Evolutionary conservation across 1,140 invertebrate genomes (phyloP).

Genomic region (Agrypnia vestita): DNA sequence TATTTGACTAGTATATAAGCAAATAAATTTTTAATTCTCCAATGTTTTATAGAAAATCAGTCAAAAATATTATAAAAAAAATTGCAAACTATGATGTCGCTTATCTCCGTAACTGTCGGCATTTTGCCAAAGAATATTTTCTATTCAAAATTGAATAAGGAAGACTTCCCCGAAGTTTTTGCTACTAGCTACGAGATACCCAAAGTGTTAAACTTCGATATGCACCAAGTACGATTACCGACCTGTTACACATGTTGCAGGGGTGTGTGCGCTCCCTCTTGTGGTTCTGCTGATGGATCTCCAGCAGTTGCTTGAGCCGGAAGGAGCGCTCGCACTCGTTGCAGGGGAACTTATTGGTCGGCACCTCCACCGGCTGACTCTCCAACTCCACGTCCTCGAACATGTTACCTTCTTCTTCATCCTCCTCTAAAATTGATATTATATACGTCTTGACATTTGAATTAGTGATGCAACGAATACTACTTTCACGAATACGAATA

Average conservation of each 20-base stretch:
- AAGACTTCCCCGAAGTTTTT: no score
- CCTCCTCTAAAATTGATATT: constrained; percentile 6
- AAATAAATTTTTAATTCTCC: no score
- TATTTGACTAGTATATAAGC: no score
- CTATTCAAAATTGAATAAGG: no score
- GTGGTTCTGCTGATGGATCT: constrained; percentile 78
- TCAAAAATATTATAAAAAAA: no score
- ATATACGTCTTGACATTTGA: not conserved
- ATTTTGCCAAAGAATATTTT: no score
- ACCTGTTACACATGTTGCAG: constrained; percentile 77
- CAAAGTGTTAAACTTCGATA: no score
- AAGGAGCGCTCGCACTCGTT: constrained; percentile 81
- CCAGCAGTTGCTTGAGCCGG: constrained; percentile 78
- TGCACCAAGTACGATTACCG: no score
- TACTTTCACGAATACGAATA: not conserved
- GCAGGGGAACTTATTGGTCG: constrained; percentile 75
- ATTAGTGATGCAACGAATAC: not conserved
- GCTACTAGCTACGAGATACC: no score
- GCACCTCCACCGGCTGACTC: constrained; percentile 60
- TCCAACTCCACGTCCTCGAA: not conserved
- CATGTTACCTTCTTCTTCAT: not conserved
- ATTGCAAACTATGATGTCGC: no score
- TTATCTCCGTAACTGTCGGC: no score
- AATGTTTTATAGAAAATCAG: no score
- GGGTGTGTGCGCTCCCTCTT: constrained; percentile 76